Conservation (phyloP, 2,113 vertebrate species). For the Anhinga anhinga region DNA sequence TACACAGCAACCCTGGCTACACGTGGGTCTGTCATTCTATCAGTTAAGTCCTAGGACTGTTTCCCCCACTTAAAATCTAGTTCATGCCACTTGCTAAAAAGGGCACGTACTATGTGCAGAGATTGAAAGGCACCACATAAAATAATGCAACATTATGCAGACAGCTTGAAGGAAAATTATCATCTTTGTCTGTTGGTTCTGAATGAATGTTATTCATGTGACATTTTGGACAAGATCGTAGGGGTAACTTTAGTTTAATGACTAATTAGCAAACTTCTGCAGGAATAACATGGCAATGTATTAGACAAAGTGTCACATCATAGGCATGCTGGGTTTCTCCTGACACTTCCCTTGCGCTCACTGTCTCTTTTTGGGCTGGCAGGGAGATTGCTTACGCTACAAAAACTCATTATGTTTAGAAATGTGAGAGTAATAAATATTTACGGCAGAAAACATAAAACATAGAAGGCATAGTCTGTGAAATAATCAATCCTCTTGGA, state of each 20-base stretch:
- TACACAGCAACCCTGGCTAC: background rate
- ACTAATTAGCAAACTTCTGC: conserved; percentile 51
- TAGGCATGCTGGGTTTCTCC: background rate
- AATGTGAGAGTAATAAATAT: background rate
- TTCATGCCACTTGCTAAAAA: background rate
- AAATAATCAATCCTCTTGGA: background rate
- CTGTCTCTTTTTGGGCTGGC: background rate
- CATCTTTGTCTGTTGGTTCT: background rate
- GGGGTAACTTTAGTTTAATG: conserved; percentile 19
- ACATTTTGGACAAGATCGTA: conserved; percentile 5
- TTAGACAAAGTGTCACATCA: conserved; percentile 27
- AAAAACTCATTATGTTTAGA: background rate
- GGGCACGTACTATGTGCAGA: background rate
- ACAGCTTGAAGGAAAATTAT: background rate
- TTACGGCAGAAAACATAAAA: background rate
- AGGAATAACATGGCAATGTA: background rate
- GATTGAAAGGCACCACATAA: background rate
- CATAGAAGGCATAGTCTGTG: background rate
- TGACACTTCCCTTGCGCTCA: background rate
- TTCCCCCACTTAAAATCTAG: background rate
- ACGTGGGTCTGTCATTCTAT: accelerated
- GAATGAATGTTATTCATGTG: background rate
- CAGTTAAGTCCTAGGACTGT: background rate
- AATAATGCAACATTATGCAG: background rate
- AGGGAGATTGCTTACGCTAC: background rate